Evolutionary conservation across 2,888 invertebrate species (phyloP).

Genomic region (Protonemura montana): DNA sequence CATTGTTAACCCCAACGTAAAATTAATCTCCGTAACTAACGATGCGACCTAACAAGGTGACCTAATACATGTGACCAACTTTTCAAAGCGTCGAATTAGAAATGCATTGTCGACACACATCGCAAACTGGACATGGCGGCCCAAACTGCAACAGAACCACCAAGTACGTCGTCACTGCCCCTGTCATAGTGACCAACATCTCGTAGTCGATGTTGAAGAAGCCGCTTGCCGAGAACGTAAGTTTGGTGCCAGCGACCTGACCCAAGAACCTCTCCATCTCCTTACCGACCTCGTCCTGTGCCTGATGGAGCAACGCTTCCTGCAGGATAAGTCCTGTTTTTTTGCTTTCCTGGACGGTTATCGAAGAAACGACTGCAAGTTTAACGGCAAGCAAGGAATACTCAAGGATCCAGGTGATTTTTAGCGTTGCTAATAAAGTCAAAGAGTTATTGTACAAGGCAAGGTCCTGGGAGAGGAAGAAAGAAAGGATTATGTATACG

Average conservation of each 20-base stretch:
- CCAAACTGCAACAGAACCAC: conserved; percentile 9
- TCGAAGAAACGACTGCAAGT: neutral
- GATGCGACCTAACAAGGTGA: too few relatives aligned
- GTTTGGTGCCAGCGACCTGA: neutral
- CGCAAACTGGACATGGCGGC: neutral
- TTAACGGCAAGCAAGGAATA: neutral
- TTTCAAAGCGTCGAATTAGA: neutral
- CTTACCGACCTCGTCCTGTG: neutral
- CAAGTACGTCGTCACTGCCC: conserved; percentile 8
- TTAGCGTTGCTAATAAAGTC: neutral
- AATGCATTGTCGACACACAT: too few relatives aligned
- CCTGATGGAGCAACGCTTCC: neutral
- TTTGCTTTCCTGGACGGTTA: neutral
- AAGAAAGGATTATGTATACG: neutral
- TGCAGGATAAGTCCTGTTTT: neutral
- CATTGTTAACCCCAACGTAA: too few relatives aligned
- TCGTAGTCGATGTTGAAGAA: conserved; percentile 19
- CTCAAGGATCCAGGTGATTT: neutral
- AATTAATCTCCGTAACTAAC: too few relatives aligned
- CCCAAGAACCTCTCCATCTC: neutral
- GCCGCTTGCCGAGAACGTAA: neutral
- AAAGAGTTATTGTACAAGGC: neutral
- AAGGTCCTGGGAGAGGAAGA: neutral
- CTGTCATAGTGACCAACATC: neutral
- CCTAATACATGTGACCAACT: neutral